Conservation (phyloP, 2,888 invertebrate genomes). For the Sturmia bella region DNA sequence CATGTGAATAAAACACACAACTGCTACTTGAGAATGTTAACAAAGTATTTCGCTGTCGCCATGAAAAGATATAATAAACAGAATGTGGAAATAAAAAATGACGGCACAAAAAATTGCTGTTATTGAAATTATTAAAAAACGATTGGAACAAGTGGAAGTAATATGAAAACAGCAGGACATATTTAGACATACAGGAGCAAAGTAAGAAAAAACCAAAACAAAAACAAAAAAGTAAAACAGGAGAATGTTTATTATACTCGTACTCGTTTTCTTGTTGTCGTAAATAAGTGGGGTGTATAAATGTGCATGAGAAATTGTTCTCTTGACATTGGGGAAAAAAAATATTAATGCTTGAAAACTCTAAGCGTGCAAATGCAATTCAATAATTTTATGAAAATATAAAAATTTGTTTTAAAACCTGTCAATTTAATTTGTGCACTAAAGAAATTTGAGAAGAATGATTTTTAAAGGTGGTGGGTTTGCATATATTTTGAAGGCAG, state of each 20-base stretch:
- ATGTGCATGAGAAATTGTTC: slow-evolving; percentile 55
- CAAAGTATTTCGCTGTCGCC: slow-evolving; percentile 68
- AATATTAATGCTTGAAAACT: too few relatives aligned
- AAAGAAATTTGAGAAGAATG: too few relatives aligned
- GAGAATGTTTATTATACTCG: slow-evolving; percentile 45
- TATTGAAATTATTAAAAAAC: slow-evolving; percentile 40
- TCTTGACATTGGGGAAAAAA: slow-evolving; percentile 28
- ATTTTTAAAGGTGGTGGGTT: too few relatives aligned
- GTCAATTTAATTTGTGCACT: neutral
- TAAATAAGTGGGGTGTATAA: slow-evolving; percentile 17
- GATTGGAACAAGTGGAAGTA: slow-evolving; percentile 65
- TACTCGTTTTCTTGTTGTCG: slow-evolving; percentile 16
- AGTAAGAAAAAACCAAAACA: neutral
- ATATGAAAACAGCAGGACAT: slow-evolving; percentile 65
- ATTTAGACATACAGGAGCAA: slow-evolving; percentile 29
- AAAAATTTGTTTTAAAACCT: too few relatives aligned
- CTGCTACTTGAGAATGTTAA: slow-evolving; percentile 64
- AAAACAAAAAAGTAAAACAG: slow-evolving; percentile 17
- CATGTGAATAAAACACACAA: slow-evolving; percentile 39
- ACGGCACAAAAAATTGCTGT: slow-evolving; percentile 11
- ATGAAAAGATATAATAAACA: slow-evolving; percentile 50
- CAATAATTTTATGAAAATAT: too few relatives aligned
- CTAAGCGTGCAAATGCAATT: too few relatives aligned
- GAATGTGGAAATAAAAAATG: slow-evolving; percentile 11
- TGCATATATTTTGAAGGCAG: too few relatives aligned